A percentile compares a stretch with the other conserved stretches of the same genome.
phyloP scores from a whole-genome alignment of 2,888 invertebrate genomes.

The Drosophila mulleri region DNA sequence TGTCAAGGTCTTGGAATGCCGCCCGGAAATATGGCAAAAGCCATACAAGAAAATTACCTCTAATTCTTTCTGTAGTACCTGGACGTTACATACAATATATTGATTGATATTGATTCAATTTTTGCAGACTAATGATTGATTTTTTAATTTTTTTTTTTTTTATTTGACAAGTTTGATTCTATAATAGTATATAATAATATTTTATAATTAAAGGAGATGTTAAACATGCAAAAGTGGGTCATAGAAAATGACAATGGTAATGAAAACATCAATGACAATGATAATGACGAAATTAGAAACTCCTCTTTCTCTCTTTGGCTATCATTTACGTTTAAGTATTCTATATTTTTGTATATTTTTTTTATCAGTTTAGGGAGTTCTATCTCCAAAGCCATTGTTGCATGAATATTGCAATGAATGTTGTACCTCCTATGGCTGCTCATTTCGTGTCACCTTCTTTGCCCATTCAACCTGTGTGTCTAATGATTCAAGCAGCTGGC shows the following conservation, averaged over 20 bases:
- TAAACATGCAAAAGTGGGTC: background rate
- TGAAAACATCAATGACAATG: background rate
- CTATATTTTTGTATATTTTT: background rate
- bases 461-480: constrained; percentile 25
- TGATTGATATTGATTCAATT: background rate
- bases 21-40: constrained; percentile 28
- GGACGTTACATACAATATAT: background rate
- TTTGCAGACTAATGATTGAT: background rate
- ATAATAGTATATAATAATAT: too few species aligned
- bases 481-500: constrained; percentile 60
- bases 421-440: background rate
- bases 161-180: too few species aligned
- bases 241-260: background rate
- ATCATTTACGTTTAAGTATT: too few species aligned
- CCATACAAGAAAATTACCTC: background rate
- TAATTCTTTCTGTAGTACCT: background rate
- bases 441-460: background rate
- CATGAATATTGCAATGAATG: background rate
- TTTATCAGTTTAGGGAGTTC: background rate
- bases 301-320: background rate
- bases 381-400: background rate
- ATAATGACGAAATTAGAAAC: background rate
- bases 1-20: constrained; percentile 34
- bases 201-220: background rate
- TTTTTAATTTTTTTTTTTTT: too few species aligned